Evolutionary conservation across 2,888 invertebrate genomes (phyloP).

Genomic region (Parthenolecanium corni): DNA sequence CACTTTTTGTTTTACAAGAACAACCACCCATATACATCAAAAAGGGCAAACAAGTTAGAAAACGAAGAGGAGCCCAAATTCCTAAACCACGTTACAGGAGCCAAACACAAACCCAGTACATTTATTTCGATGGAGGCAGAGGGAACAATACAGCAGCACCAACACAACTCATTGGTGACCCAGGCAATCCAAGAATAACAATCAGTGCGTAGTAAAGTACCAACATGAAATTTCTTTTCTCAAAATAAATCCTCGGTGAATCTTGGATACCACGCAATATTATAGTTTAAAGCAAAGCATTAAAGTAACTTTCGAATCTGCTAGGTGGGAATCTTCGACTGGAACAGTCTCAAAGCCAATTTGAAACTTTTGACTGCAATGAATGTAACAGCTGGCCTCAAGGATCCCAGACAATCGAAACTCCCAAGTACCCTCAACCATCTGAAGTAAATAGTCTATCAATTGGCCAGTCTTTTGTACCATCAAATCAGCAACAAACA

Average conservation of each 20-base stretch:
- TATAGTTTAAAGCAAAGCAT: too few relatives aligned
- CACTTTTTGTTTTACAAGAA: slow-evolving; percentile 11
- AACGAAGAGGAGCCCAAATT: not conserved
- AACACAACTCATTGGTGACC: slow-evolving; percentile 69
- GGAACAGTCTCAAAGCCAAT: slow-evolving; percentile 82
- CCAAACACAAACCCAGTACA: slow-evolving; percentile 74
- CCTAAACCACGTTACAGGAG: slow-evolving; percentile 42
- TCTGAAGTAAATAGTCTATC: too few relatives aligned
- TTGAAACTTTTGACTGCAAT: slow-evolving; percentile 42
- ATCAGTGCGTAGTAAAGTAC: slow-evolving; percentile 40
- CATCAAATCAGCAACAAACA: too few relatives aligned
- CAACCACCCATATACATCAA: not conserved
- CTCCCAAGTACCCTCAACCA: too few relatives aligned
- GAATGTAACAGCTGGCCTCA: too few relatives aligned
- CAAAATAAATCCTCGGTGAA: too few relatives aligned
- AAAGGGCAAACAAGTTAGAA: not conserved
- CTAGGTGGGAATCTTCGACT: slow-evolving; percentile 68
- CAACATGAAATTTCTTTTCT: not conserved
- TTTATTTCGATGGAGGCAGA: slow-evolving; percentile 51
- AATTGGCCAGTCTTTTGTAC: too few relatives aligned
- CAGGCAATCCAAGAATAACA: slow-evolving; percentile 55
- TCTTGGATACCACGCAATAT: too few relatives aligned
- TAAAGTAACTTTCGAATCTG: slow-evolving; percentile 33
- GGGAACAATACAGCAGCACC: slow-evolving; percentile 46
- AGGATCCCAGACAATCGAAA: too few relatives aligned